Percentiles rank a stretch among this genome's conserved stretches.
Conservation (phyloP, 2,113 vertebrate genomes). For the Pomatostomus ruficeps region DNA sequence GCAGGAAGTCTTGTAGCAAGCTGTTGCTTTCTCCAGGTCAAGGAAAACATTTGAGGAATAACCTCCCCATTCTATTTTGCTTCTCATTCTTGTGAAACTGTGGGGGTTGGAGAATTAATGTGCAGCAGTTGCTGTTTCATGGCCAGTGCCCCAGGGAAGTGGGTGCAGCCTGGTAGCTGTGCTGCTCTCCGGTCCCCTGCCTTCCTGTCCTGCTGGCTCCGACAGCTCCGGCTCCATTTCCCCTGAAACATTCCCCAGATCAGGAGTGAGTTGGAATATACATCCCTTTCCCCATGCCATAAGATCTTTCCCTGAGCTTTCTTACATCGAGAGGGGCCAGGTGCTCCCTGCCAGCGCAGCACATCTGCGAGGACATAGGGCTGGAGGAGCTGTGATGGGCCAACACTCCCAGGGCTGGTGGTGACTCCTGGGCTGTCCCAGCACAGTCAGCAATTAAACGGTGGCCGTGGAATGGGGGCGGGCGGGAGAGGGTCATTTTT, state of each 20-base stretch:
- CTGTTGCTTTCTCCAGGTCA: background rate
- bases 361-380: rapidly evolving
- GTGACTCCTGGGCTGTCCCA: rapidly evolving
- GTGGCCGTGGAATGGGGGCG: background rate
- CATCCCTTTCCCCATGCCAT: background rate
- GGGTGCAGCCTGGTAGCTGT: background rate
- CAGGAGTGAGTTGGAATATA: background rate
- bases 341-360: background rate
- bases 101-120: background rate
- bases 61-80: background rate
- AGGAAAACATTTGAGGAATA: background rate
- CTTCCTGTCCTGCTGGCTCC: background rate
- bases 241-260: background rate
- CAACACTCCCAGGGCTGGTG: rapidly evolving
- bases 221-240: rapidly evolving
- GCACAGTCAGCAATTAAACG: background rate
- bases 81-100: background rate
- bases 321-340: background rate
- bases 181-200: rapidly evolving
- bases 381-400: background rate
- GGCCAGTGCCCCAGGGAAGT: background rate
- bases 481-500: background rate
- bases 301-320: background rate
- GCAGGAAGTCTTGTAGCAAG: background rate
- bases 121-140: background rate